Percentiles rank a stretch among this genome's conserved stretches.
These are phyloP conservation scores for Sinocyclocheilus maitianheensis DNA, from an alignment of 2,113 vertebrate genomes.

Conservation along the genomic window DNA sequence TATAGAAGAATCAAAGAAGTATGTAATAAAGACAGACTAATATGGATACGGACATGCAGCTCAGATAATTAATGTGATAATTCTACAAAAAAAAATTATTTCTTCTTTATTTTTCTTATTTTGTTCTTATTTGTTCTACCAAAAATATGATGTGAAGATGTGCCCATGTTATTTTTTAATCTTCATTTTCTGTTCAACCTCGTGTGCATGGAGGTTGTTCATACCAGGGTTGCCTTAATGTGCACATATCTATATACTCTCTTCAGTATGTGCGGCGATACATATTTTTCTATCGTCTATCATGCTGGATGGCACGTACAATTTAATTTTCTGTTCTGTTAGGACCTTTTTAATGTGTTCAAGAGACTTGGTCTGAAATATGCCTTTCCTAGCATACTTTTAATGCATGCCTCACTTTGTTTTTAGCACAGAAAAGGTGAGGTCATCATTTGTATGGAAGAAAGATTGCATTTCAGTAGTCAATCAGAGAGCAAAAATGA, in stretches of 20 bases:
- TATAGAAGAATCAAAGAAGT: conserved; percentile 74
- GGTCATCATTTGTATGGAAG: too few species aligned
- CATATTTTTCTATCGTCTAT: background rate
- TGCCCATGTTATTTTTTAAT: conserved; percentile 15
- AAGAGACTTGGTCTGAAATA: too few species aligned
- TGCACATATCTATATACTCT: background rate
- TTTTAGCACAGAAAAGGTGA: too few species aligned
- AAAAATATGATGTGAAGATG: conserved; percentile 4
- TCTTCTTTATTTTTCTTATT: background rate
- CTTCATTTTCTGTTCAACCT: conserved; percentile 19
- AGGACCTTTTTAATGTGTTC: too few species aligned
- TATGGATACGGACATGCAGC: conserved; percentile 77
- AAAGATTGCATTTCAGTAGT: too few species aligned
- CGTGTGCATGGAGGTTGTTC: conserved; percentile 8
- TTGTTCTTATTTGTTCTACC: background rate
- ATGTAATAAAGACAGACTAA: conserved; percentile 80
- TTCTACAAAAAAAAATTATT: too few species aligned
- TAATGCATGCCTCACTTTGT: too few species aligned
- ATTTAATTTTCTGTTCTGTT: background rate
- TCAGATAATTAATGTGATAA: conserved; percentile 62
- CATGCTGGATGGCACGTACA: background rate
- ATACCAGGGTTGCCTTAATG: conserved; percentile 21
- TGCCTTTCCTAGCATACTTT: too few species aligned
- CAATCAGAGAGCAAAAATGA: too few species aligned
- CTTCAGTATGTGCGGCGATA: background rate